Evolutionary conservation across 2,888 invertebrate genomes (phyloP), one percentile per base, ranked within the genome.

Genomic region (Lucinisca nassula): DNA sequence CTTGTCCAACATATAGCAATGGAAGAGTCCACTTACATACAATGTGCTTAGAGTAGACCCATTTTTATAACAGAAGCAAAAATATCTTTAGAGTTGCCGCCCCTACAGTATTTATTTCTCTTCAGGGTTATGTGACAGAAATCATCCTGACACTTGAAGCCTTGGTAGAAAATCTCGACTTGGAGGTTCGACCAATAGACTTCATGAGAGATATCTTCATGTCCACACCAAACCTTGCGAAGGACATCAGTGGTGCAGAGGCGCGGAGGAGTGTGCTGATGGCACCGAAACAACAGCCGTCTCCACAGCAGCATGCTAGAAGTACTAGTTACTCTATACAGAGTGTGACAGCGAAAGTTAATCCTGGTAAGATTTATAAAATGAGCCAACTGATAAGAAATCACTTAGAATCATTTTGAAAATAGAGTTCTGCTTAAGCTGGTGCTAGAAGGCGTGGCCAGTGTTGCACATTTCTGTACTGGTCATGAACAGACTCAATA

Each of bases 71-170:
- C n/a, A n/a, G n/a, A n/a, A n/a, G n/a, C n/a, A n/a, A n/a, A n/a
- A n/a, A n/a, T n/a, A n/a, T n/a, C n/a, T n/a, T n/a, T n/a, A n/a
- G n/a, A n/a, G n/a, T n/a, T n/a, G n/a, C n/a, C n/a, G n/a, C n/a
- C n/a, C 61, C 8, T 30, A n/a, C 61, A 12, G 8, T 61, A 30
- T 8, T n/a, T 72, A 17, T 24, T 37, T 37, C 1, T 35, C 72
- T n/a, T 32, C 93, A 97, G 97, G 99, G 99, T 85, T 99, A 99
- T 96, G 99, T 99, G 1, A 99, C 99, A 0, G 99, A 99, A 96
- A 97, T 99, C 17, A 97, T 99, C 90, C 97, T 99, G 58, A 99
- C 99, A 0, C 97, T 99, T 4, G 99, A 99, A 96, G 98, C 99
- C 0, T 98, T 99, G 0, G 99, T 99, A 0, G 99, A 99, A 96